Conservation (phyloP, 2,113 vertebrate genomes). For the Hoplias malabaricus region DNA sequence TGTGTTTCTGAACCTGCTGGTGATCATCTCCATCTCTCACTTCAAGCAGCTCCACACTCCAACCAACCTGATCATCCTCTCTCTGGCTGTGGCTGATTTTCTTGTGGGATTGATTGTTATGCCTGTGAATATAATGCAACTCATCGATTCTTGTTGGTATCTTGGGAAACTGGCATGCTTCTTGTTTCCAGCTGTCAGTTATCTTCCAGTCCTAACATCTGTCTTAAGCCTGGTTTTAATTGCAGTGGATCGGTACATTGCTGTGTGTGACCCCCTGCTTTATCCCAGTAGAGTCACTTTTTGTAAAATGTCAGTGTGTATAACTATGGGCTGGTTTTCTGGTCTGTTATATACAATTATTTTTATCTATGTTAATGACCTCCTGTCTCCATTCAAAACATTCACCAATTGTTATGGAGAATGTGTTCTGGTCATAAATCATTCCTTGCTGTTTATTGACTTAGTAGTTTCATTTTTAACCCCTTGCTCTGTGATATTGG, state of each 20-base stretch:
- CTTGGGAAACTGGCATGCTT: slow-evolving; percentile 57
- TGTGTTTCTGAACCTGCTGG: no score
- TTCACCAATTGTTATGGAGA: slow-evolving; percentile 19
- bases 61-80: slow-evolving; percentile 68
- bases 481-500: neutral
- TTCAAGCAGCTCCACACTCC: no score
- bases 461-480: neutral
- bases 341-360: slow-evolving; percentile 39
- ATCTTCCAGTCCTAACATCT: neutral
- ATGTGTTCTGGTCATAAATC: neutral
- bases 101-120: slow-evolving; percentile 72
- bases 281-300: no score
- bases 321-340: slow-evolving; percentile 45
- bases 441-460: neutral
- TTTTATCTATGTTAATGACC: neutral
- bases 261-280: no score
- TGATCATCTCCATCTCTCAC: no score
- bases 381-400: neutral
- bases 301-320: no score
- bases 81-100: slow-evolving; percentile 66
- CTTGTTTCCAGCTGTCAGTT: slow-evolving; percentile 45
- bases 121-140: slow-evolving; percentile 70
- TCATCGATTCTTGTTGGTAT: slow-evolving; percentile 62
- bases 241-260: slow-evolving; percentile 60
- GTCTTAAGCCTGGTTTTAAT: slow-evolving; percentile 35